A percentile compares a stretch with the other conserved stretches of the same genome.
Conservation (phyloP, 2,797 vertebrate genomes). For the Salmo trutta region DNA sequence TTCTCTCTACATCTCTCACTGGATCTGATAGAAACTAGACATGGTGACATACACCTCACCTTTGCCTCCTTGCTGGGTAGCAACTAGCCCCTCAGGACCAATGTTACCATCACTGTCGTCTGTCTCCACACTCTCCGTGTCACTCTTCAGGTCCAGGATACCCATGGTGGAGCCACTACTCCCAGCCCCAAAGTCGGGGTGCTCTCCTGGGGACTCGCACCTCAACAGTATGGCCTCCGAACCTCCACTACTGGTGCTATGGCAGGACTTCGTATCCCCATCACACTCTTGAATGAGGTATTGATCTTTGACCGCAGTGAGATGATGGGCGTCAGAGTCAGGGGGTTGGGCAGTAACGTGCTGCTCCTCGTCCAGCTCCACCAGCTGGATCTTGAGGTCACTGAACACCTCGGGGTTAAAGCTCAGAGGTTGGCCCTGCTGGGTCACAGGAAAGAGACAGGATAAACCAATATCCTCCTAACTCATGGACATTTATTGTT, state of each 20-base stretch:
- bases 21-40: constrained; percentile 76
- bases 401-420: constrained; percentile 72
- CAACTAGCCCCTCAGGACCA: not conserved
- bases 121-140: not conserved
- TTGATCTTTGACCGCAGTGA: not conserved
- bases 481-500: not conserved
- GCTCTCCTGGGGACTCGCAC: constrained; percentile 36
- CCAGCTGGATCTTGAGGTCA: constrained; percentile 50
- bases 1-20: constrained; percentile 30
- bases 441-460: not conserved
- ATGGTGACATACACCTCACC: constrained; percentile 79
- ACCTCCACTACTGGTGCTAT: constrained; percentile 50
- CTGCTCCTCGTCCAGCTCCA: constrained; percentile 43
- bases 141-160: not conserved
- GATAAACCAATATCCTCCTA: not conserved
- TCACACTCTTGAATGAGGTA: constrained; percentile 33
- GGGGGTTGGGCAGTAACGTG: constrained; percentile 3
- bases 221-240: constrained; percentile 52
- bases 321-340: not conserved
- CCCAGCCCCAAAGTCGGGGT: constrained; percentile 28
- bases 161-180: constrained; percentile 11
- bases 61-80: constrained; percentile 31
- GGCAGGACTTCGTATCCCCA: constrained; percentile 28
- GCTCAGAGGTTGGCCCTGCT: constrained; percentile 65
- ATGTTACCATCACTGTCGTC: not conserved